Evolutionary conservation across 2,888 invertebrate species (phyloP).

Genomic region (Periphyllus acericola): DNA sequence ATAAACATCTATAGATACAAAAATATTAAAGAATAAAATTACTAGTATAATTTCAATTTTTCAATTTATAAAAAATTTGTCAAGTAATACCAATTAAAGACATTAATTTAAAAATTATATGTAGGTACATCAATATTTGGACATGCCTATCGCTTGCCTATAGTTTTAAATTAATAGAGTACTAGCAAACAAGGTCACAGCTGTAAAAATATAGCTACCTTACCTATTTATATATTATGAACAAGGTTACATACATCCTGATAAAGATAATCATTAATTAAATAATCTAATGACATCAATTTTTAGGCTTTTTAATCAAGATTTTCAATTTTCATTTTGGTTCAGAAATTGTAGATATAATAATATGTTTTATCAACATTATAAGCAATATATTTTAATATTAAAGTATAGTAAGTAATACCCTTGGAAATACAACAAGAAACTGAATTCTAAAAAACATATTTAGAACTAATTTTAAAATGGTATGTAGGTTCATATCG

Average conservation of each 20-base stretch:
- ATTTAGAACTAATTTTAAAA: too few species aligned
- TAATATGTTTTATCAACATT: too few species aligned
- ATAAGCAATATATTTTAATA: too few species aligned
- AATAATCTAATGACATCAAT: not conserved
- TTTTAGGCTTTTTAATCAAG: too few species aligned
- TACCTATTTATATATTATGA: conserved; percentile 42
- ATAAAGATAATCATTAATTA: not conserved
- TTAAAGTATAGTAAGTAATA: too few species aligned
- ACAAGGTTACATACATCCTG: conserved; percentile 39
- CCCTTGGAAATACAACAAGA: too few species aligned
- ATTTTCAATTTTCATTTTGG: not conserved
- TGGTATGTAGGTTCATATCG: too few species aligned
- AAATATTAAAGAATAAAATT: not conserved
- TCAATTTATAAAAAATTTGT: not conserved
- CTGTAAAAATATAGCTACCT: conserved; percentile 41
- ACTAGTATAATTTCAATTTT: not conserved
- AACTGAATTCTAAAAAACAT: too few species aligned
- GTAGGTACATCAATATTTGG: not conserved
- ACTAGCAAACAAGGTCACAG: conserved; percentile 52
- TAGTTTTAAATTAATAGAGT: conserved; percentile 21
- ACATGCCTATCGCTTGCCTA: not conserved
- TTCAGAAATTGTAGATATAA: not conserved
- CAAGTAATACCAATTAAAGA: not conserved
- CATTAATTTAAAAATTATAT: not conserved
- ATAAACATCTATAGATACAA: not conserved